These are phyloP conservation scores for Carcharodon carcharias DNA, from an alignment of 2,797 vertebrate species.

Conservation along the genomic window DNA sequence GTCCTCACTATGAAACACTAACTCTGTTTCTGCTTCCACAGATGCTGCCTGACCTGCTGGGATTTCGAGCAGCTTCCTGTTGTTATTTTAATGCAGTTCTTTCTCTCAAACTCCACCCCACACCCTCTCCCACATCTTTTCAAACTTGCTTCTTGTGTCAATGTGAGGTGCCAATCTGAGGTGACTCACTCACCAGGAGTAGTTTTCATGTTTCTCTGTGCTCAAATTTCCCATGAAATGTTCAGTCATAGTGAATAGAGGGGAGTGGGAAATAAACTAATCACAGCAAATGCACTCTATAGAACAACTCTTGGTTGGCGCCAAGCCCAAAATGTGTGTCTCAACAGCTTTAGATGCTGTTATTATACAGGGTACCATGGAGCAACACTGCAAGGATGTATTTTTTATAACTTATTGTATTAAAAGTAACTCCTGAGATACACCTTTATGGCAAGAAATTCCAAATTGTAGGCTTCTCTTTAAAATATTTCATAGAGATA, in stretches of 20 bases:
- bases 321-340: neutral
- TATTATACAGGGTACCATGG: neutral
- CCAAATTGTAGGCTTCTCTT: neutral
- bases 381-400: neutral
- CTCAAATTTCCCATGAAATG: neutral
- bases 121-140: neutral
- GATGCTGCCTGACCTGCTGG: too few species aligned
- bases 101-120: neutral
- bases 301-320: neutral
- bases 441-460: neutral
- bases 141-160: neutral
- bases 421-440: neutral
- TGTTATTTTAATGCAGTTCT: neutral
- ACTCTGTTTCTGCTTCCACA: too few species aligned
- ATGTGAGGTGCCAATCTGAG: neutral
- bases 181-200: neutral
- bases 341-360: neutral
- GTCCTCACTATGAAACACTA: too few species aligned
- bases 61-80: neutral
- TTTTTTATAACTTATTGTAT: neutral
- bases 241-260: neutral
- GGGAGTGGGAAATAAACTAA: neutral
- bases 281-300: neutral
- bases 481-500: neutral
- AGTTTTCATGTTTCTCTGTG: neutral